phyloP scores from a whole-genome alignment of 2,888 invertebrate species.

The Molorchus minor region DNA sequence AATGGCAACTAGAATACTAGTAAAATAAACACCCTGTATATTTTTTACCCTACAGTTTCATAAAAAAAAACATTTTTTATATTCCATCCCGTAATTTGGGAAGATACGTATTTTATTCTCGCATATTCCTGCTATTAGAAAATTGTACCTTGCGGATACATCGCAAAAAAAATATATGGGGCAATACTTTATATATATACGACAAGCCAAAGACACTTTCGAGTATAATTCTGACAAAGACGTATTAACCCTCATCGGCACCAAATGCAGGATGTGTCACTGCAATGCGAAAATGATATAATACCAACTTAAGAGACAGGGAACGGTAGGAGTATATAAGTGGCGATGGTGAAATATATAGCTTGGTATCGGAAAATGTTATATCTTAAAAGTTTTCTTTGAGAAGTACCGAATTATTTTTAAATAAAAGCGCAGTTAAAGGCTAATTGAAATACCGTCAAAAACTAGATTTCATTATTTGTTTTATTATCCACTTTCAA shows the following conservation, averaged over 20 bases:
- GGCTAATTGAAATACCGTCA: too few relatives aligned
- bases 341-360: slow-evolving; percentile 40
- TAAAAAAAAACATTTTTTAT: too few relatives aligned
- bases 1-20: too few relatives aligned
- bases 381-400: too few relatives aligned
- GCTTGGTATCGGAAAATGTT: slow-evolving; percentile 17
- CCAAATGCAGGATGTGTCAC: slow-evolving; percentile 34
- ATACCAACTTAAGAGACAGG: slow-evolving; percentile 41
- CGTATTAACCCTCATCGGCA: slow-evolving; percentile 47
- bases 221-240: slow-evolving; percentile 51
- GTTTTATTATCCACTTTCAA: too few relatives aligned
- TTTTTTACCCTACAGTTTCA: too few relatives aligned
- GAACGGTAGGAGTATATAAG: slow-evolving; percentile 25
- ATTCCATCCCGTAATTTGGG: too few relatives aligned
- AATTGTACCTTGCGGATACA: background rate
- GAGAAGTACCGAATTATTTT: too few relatives aligned
- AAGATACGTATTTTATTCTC: too few relatives aligned
- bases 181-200: slow-evolving; percentile 26
- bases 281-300: slow-evolving; percentile 45
- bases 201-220: slow-evolving; percentile 50
- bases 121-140: background rate
- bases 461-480: too few relatives aligned
- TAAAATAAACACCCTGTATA: too few relatives aligned
- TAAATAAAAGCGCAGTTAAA: too few relatives aligned
- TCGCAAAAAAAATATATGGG: slow-evolving; percentile 4